Percentiles rank a stretch among this genome's conserved stretches.
phyloP scores from a whole-genome alignment of 2,113 vertebrate genomes.

The Zapornia atra region DNA sequence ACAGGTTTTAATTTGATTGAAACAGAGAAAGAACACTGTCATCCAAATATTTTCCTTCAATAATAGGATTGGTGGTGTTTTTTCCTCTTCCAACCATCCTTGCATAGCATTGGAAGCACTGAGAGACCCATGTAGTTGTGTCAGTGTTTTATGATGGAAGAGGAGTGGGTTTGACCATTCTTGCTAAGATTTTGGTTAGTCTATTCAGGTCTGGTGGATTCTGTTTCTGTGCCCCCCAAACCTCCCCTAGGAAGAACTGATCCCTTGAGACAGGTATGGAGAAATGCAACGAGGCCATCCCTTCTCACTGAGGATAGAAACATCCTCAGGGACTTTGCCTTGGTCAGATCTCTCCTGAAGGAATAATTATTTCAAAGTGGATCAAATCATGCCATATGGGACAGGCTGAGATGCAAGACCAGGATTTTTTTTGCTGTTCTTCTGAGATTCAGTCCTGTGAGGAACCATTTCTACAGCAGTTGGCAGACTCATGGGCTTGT shows the following conservation, averaged over 20 bases:
- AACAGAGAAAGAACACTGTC: background rate
- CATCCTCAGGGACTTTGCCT: background rate
- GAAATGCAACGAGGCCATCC: background rate
- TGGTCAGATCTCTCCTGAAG: background rate
- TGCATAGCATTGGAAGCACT: accelerated
- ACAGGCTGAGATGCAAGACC: background rate
- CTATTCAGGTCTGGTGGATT: background rate
- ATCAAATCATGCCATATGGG: accelerated
- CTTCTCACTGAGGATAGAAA: background rate
- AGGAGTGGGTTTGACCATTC: background rate
- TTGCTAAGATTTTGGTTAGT: background rate
- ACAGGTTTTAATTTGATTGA: background rate
- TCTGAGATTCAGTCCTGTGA: background rate
- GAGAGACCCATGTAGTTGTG: accelerated
- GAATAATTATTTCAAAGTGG: background rate
- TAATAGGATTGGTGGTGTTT: accelerated
- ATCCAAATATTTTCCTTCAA: background rate
- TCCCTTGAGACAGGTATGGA: background rate
- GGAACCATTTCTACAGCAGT: background rate
- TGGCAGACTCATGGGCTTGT: background rate
- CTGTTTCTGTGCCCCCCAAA: background rate
- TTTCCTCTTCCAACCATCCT: background rate
- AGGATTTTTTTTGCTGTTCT: background rate
- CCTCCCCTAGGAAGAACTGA: background rate
- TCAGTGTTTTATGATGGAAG: background rate